These are phyloP conservation scores for Epizoanthus rinbou DNA, from an alignment of 92 coral and sea anemone genomes.

Conservation along the genomic window DNA sequence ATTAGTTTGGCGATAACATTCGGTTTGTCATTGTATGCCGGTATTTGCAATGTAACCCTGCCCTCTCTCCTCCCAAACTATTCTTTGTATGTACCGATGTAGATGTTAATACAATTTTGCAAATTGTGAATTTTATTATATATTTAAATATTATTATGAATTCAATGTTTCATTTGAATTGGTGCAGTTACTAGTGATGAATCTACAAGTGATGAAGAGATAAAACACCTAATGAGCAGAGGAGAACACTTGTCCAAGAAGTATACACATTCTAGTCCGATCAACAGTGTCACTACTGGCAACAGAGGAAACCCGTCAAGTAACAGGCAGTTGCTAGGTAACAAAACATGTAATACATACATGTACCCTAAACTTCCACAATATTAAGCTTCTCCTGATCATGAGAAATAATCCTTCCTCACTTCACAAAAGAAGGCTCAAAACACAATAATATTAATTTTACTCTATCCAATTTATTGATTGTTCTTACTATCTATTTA, in stretches of 20 bases:
- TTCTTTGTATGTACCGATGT: no score
- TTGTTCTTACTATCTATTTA: no score
- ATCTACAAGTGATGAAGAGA: constrained; percentile 71
- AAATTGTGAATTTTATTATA: no score
- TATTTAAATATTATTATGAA: no score
- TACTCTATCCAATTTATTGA: no score
- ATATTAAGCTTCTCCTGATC: not conserved
- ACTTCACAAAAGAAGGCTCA: no score
- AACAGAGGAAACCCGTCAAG: constrained; percentile 45
- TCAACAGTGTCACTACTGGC: constrained; percentile 51
- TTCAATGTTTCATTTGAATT: not conserved
- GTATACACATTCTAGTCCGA: constrained; percentile 28
- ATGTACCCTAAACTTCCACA: not conserved
- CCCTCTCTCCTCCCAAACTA: no score
- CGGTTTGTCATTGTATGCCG: no score
- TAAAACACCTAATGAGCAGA: constrained; percentile 49
- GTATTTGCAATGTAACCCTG: no score
- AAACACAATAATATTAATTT: no score
- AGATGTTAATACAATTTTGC: no score
- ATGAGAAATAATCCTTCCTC: not conserved
- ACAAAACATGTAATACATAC: not conserved
- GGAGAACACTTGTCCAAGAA: constrained; percentile 55
- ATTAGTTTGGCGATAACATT: no score
- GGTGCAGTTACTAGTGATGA: constrained; percentile 49
- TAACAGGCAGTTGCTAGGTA: constrained; percentile 79